Evolutionary conservation across 2,797 vertebrate species (phyloP).

Genomic region (Mormyrops attenuatus): DNA sequence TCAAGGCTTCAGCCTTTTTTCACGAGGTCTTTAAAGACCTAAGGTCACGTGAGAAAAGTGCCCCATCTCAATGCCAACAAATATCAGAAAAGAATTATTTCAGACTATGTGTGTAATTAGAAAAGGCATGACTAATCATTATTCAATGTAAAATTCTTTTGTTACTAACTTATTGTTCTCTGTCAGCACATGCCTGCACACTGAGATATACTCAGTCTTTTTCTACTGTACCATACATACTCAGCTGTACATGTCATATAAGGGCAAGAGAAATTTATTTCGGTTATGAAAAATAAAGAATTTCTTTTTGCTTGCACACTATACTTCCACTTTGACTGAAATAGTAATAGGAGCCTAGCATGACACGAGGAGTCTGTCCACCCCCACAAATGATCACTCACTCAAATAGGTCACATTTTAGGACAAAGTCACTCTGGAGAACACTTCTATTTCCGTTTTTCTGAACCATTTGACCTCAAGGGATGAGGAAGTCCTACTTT

Average conservation of each 20-base stretch:
- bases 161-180: background rate
- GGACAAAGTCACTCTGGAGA: conserved; percentile 17
- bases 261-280: background rate
- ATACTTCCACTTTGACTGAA: background rate
- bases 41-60: background rate
- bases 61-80: background rate
- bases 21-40: background rate
- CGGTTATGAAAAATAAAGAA: background rate
- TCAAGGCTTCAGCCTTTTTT: background rate
- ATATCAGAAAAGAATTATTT: background rate
- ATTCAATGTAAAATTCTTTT: background rate
- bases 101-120: background rate
- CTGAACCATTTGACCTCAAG: conserved; percentile 17
- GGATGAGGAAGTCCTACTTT: conserved; percentile 15
- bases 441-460: conserved; percentile 10
- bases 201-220: background rate
- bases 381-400: conserved; percentile 6
- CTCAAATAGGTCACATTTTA: conserved; percentile 23
- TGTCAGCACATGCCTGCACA: background rate
- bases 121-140: background rate
- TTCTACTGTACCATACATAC: background rate
- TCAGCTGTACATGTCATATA: background rate
- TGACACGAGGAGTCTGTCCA: background rate
- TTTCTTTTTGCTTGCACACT: background rate
- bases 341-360: background rate